phyloP scores from a whole-genome alignment of 2,888 invertebrate species.

The Caenorhabditis afra region DNA sequence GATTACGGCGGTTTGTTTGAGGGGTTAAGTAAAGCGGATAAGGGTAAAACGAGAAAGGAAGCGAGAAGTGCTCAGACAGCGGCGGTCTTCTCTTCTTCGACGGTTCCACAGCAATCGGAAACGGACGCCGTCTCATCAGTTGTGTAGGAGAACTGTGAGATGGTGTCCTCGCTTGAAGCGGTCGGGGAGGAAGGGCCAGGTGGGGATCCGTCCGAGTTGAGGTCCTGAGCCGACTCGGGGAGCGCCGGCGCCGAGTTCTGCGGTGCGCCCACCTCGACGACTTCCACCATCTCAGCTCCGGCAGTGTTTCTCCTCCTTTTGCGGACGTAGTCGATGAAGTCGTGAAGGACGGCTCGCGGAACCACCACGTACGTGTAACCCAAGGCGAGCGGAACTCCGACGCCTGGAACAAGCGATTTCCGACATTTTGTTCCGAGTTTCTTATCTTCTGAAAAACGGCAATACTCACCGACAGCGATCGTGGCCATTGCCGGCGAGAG shows the following conservation, averaged over 20 bases:
- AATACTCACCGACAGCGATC: conserved; percentile 23
- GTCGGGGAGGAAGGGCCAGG: conserved; percentile 16
- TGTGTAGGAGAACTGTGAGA: not conserved
- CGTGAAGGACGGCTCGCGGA: conserved; percentile 27
- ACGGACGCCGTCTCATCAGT: no score
- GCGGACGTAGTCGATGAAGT: conserved; percentile 15
- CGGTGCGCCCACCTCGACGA: not conserved
- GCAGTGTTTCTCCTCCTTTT: not conserved
- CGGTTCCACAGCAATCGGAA: no score
- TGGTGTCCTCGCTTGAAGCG: conserved; percentile 9
- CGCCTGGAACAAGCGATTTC: conserved; percentile 18
- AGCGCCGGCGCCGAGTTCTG: not conserved
- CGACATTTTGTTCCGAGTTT: not conserved
- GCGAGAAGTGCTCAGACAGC: no score
- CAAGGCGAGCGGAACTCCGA: conserved; percentile 35
- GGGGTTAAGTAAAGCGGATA: no score
- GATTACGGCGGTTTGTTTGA: no score
- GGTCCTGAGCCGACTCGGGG: not conserved
- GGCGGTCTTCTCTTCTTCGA: no score
- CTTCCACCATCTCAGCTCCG: not conserved
- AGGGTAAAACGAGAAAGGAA: no score
- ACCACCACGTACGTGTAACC: conserved; percentile 39
- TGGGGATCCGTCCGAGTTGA: not conserved
- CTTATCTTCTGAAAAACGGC: conserved; percentile 1
- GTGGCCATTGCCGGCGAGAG: conserved; percentile 27